Evolutionary conservation across 1,140 invertebrate genomes (phyloP), one percentile per base, ranked within the genome.

Genomic region (Bombus confusus): DNA sequence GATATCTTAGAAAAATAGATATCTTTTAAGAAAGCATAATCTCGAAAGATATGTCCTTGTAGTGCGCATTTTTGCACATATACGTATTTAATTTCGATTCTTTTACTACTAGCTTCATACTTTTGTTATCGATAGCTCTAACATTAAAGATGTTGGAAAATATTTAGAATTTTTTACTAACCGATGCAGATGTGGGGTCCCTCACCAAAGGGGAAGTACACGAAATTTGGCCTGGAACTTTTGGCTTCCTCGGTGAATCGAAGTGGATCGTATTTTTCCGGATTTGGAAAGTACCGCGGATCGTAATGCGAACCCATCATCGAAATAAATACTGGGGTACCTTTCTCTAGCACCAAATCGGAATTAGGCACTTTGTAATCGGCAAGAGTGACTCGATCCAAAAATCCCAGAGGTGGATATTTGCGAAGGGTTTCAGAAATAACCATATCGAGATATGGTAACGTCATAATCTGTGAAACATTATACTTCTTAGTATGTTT

Each of bases 231-330:
- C 74, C 94, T 92, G 39, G 95, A 91, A 9, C 87, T 87, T 37
- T 94, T 94, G 18, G 95, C 94, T 77, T 94, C 95, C 12, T 52
- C 47, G 5, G 47, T 22, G 0, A 52, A 52, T 52, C 47, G 0
- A 0, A 52, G 47, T 22, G 47, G 98, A 91, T 97, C 96, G 92
- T 97, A 98, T 18, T 92, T 92, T 13, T 97, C 95, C 0, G 98
- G 97, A 52, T 52, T 52, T 22, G 47, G 47, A 0, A 52, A 52
- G 0, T 52, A 8, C 1, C 0, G 47, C 18, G 47, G 47, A 52
- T 52, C 47, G 1, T 52, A 8, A 5, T 52, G 47, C 47, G 18
- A 8, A 52, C 18, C 47, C 5, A 52, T 52, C 18, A 52, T 22
- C 1, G 47, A 52, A 52, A 52, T 8, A 1, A 52, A 52, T 52